Evolutionary conservation across 2,888 invertebrate species (phyloP).

Genomic region (Cryptosula pallasiana): DNA sequence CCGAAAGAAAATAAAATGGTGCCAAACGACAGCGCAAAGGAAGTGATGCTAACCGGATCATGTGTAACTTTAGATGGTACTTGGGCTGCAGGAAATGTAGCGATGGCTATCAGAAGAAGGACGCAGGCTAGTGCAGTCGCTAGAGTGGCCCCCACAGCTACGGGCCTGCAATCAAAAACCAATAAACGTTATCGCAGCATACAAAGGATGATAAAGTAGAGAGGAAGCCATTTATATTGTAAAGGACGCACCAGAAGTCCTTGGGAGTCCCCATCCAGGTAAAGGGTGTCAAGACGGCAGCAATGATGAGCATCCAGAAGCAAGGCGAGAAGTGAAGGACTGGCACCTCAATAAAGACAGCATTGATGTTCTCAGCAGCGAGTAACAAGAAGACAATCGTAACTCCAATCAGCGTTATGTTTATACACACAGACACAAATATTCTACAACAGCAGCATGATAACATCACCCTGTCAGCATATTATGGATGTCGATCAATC

Average conservation of each 20-base stretch:
- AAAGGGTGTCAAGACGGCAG: constrained; percentile 68
- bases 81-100: constrained; percentile 56
- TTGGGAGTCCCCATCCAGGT: constrained; percentile 86
- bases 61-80: constrained; percentile 39
- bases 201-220: no score
- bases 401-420: constrained; percentile 65
- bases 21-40: constrained; percentile 67
- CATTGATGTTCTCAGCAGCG: constrained; percentile 67
- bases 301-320: constrained; percentile 74
- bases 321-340: constrained; percentile 66
- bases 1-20: constrained; percentile 69
- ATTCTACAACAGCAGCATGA: constrained; percentile 35
- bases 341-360: constrained; percentile 60
- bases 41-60: constrained; percentile 38
- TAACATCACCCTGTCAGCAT: no score
- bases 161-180: constrained; percentile 56
- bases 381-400: constrained; percentile 63
- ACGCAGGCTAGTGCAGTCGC: constrained; percentile 63
- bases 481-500: no score
- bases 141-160: constrained; percentile 63
- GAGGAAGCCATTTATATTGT: neutral
- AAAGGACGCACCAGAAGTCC: constrained; percentile 75
- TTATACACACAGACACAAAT: constrained; percentile 61
- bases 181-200: no score
- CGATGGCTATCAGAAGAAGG: constrained; percentile 62